Conservation (phyloP, 2,113 vertebrate species). For the Porphyrio hochstetteri region DNA sequence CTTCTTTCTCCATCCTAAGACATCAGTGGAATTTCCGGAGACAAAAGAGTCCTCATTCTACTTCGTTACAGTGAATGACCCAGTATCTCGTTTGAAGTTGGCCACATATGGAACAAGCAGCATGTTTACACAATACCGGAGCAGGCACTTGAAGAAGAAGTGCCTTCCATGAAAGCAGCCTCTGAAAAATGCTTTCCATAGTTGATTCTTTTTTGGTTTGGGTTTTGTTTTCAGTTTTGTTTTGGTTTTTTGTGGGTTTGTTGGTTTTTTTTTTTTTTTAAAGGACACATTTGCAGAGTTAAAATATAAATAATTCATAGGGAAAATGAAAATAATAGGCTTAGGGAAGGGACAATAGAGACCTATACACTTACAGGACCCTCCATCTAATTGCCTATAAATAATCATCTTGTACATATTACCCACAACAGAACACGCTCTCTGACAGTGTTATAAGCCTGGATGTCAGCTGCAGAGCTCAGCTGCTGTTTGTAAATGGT, state of each 20-base stretch:
- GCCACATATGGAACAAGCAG: background rate
- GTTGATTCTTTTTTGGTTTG: too few species aligned
- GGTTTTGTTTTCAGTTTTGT: too few species aligned
- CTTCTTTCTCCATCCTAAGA: background rate
- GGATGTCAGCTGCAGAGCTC: constrained; percentile 53
- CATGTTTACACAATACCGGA: background rate
- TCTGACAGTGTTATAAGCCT: constrained; percentile 31
- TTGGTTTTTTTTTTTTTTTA: too few species aligned
- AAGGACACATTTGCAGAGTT: background rate
- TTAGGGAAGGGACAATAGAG: background rate
- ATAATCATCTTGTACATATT: constrained; percentile 29
- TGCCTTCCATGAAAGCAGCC: background rate
- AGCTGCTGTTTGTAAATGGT: constrained; percentile 68
- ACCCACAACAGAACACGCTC: background rate
- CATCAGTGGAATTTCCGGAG: background rate
- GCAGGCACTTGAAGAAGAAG: constrained; percentile 20
- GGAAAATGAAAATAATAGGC: background rate
- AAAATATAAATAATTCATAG: constrained; percentile 58
- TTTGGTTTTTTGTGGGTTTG: too few species aligned
- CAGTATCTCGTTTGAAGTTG: constrained; percentile 19
- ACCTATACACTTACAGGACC: background rate
- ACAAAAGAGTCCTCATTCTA: background rate
- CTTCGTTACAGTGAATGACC: background rate
- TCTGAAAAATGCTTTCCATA: constrained; percentile 7
- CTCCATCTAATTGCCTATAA: constrained; percentile 47